Evolutionary conservation across 30 jellyfish, hydroid and myxozoan genomes (phyloP).

Genomic region (Hydractinia symbiolongicarpus): DNA sequence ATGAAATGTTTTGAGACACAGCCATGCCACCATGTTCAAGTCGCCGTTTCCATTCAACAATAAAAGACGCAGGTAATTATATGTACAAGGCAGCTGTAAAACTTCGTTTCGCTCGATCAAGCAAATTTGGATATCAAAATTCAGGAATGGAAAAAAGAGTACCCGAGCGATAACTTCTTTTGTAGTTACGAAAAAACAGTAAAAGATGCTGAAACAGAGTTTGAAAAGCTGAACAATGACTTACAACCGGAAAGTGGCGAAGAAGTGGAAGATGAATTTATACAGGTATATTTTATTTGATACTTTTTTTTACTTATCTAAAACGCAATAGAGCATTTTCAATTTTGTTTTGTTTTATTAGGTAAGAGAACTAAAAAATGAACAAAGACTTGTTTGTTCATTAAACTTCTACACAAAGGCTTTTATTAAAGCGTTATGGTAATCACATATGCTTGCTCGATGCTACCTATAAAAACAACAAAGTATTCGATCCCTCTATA

Average conservation of each 20-base stretch:
- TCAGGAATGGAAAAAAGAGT: constrained; percentile 14
- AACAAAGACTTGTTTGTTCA: constrained; percentile 19
- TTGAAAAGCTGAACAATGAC: neutral
- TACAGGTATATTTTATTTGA: too few relatives aligned
- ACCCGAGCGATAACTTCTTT: constrained; percentile 6
- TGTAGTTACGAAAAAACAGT: neutral
- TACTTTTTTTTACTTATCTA: too few relatives aligned
- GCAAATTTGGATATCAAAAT: constrained; percentile 11
- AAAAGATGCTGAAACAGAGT: neutral
- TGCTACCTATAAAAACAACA: constrained; percentile 23
- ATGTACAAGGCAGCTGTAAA: constrained; percentile 16
- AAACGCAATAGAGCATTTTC: too few relatives aligned
- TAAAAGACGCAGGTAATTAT: constrained; percentile 1
- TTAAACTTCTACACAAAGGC: constrained; percentile 13
- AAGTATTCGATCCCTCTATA: constrained; percentile 17
- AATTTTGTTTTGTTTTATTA: neutral
- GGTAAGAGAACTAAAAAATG: constrained; percentile 2
- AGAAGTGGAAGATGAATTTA: too few relatives aligned
- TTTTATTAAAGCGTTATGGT: constrained; percentile 15
- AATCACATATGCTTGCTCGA: constrained; percentile 22
- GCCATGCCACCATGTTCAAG: neutral
- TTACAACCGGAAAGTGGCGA: too few relatives aligned
- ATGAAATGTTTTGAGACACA: neutral
- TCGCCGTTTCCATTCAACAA: constrained; percentile 16
- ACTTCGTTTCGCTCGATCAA: constrained; percentile 21